Conservation (phyloP, 2,888 invertebrate genomes). For the Adineta ricciae region DNA sequence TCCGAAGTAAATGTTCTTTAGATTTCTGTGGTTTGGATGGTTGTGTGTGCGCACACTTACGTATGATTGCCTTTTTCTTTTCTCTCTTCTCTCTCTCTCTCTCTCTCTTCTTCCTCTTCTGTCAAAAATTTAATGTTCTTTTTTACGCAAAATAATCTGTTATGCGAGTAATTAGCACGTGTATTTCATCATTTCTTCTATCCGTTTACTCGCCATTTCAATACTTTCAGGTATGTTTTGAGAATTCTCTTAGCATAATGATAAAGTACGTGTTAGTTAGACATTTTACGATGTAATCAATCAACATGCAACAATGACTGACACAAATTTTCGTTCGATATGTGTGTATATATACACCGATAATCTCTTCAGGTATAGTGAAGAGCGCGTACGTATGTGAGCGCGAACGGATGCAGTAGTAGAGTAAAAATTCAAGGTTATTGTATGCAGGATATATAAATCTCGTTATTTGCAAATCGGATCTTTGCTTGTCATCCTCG, state of each 20-base stretch:
- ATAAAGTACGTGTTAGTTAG: neutral
- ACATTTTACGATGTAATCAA: neutral
- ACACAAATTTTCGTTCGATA: neutral
- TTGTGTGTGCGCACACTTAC: neutral
- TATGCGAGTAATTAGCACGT: neutral
- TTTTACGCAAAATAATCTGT: neutral
- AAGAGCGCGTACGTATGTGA: neutral
- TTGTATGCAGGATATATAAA: neutral
- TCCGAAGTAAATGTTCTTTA: neutral
- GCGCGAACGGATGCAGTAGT: neutral
- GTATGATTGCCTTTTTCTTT: neutral
- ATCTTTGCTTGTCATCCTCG: neutral
- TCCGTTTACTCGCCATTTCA: neutral
- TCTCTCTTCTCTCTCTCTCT: neutral
- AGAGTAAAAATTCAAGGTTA: neutral
- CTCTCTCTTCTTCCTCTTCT: neutral
- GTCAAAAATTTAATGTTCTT: neutral
- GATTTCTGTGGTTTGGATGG: neutral
- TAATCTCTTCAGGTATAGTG: neutral
- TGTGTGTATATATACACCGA: neutral
- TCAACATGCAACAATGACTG: neutral
- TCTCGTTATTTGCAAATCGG: neutral
- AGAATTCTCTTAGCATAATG: neutral
- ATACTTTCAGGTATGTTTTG: neutral
- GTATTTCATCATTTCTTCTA: neutral